phyloP scores from a whole-genome alignment of 2,888 invertebrate genomes.

The Petrolisthes manimaculis region DNA sequence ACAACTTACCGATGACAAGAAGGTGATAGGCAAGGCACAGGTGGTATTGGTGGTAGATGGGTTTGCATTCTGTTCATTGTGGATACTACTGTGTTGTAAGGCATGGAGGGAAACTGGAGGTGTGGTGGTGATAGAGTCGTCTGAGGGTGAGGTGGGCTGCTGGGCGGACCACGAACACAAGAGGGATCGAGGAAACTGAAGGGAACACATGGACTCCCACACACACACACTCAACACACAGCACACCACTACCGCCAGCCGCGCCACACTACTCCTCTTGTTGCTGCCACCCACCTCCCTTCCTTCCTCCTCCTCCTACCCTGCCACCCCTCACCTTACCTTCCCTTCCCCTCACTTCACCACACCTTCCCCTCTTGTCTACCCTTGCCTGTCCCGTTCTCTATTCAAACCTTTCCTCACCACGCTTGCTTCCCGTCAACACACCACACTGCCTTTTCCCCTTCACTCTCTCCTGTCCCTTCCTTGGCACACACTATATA shows the following conservation, averaged over 20 bases:
- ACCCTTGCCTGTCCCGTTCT: not conserved
- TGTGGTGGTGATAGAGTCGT: not conserved
- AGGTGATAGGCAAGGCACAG: not conserved
- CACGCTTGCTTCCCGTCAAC: not conserved
- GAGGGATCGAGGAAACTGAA: slow-evolving; percentile 46
- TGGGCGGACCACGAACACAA: slow-evolving; percentile 48
- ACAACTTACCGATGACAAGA: not conserved
- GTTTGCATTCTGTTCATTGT: no score
- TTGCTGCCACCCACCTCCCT: not conserved
- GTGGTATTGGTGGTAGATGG: not conserved
- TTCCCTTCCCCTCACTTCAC: not conserved
- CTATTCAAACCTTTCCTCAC: not conserved
- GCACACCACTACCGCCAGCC: not conserved
- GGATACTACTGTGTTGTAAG: not conserved
- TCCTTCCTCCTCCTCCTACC: not conserved
- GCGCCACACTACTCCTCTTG: no score
- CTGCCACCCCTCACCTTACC: not conserved
- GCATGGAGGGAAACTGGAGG: slow-evolving; percentile 2
- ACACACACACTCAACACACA: slow-evolving; percentile 10
- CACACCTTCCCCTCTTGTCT: not conserved
- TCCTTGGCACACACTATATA: not conserved
- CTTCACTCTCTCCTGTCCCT: not conserved
- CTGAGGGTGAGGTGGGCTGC: slow-evolving; percentile 29
- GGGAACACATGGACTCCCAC: slow-evolving; percentile 47
- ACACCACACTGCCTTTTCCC: not conserved